Percentiles rank a stretch among this genome's conserved stretches.
Conservation (phyloP, 2,888 invertebrate species). For the Cataglyphis livida region DNA sequence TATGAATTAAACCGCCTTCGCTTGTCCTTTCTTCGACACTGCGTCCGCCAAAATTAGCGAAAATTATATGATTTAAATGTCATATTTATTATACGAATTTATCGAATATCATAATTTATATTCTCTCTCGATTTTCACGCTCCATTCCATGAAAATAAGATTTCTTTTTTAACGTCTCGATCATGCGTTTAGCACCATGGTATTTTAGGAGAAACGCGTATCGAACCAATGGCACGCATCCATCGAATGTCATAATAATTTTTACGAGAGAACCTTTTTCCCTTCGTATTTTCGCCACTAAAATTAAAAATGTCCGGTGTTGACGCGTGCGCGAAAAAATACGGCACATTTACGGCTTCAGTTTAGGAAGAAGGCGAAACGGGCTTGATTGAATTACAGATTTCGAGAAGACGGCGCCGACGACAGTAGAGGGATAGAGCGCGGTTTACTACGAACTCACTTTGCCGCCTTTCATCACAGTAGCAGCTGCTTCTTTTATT, state of each 20-base stretch:
- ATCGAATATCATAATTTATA: not conserved
- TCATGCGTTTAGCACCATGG: not conserved
- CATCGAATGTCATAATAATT: not conserved
- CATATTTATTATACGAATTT: not conserved
- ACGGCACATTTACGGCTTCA: not conserved
- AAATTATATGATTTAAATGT: constrained; percentile 22
- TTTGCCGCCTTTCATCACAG: constrained; percentile 44
- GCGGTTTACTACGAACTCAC: constrained; percentile 53
- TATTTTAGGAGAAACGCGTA: not conserved
- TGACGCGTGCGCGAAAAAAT: not conserved
- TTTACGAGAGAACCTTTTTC: not conserved
- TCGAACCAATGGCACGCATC: not conserved
- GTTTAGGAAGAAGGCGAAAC: constrained; percentile 15
- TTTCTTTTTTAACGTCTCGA: constrained; percentile 1
- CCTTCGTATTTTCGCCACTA: not conserved
- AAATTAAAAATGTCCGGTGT: not conserved
- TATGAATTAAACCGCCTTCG: constrained; percentile 26
- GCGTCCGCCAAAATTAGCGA: not conserved
- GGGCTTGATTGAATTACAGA: constrained; percentile 69
- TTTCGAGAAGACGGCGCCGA: constrained; percentile 55
- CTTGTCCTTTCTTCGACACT: not conserved
- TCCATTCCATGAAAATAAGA: constrained; percentile 4
- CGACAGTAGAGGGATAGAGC: not conserved
- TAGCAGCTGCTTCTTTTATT: constrained; percentile 31
- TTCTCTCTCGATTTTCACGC: not conserved